phyloP scores from a whole-genome alignment of 2,888 invertebrate genomes.

The Macroteleia sp. region DNA sequence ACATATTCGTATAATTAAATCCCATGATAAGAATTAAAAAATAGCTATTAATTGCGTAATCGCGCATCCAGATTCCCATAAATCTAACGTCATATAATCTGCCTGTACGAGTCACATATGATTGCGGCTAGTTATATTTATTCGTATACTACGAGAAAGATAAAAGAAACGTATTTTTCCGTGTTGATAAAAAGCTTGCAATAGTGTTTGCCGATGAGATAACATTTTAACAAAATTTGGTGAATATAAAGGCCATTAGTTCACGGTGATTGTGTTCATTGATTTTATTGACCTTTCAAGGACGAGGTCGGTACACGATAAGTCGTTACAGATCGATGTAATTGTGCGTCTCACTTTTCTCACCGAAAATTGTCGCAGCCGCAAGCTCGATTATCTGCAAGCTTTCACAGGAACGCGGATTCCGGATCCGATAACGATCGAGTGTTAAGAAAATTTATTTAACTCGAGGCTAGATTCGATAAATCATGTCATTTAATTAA shows the following conservation, averaged over 20 bases:
- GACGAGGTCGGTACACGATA: constrained; percentile 58
- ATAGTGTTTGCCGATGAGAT: constrained; percentile 21
- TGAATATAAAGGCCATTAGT: constrained; percentile 49
- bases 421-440: constrained; percentile 10
- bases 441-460: constrained; percentile 17
- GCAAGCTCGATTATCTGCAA: not conserved
- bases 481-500: constrained; percentile 28
- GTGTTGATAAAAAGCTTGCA: constrained; percentile 45
- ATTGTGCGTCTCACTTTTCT: not conserved
- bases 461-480: constrained; percentile 21
- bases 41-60: constrained; percentile 35
- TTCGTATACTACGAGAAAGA: constrained; percentile 24
- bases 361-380: too few species aligned
- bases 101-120: constrained; percentile 25
- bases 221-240: constrained; percentile 45
- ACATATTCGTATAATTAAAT: constrained; percentile 32
- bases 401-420: not conserved
- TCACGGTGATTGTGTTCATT: constrained; percentile 45
- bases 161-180: constrained; percentile 55
- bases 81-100: constrained; percentile 42
- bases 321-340: constrained; percentile 15
- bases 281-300: constrained; percentile 60
- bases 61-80: constrained; percentile 34
- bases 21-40: constrained; percentile 49
- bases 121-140: constrained; percentile 24